Conservation (phyloP, 2,113 vertebrate genomes). For the Eubucco bourcierii region DNA sequence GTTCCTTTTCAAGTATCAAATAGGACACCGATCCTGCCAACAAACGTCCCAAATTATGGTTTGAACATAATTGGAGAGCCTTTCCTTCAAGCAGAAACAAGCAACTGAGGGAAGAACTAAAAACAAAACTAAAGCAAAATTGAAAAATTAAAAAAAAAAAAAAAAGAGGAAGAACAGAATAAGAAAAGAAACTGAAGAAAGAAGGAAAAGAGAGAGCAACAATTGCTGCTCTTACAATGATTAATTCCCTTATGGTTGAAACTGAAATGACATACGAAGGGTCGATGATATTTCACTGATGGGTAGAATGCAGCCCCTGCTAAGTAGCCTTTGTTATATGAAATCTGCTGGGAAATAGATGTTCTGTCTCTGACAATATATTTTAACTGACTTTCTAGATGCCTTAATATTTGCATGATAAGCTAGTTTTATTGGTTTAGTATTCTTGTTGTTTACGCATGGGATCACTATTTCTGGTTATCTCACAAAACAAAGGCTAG, state of each 20-base stretch:
- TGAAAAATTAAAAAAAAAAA: constrained; percentile 6
- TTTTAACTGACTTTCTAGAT: constrained; percentile 95
- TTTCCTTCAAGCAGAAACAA: constrained; percentile 97
- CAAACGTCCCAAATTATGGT: constrained; percentile 99
- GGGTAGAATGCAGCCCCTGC: constrained; percentile 81
- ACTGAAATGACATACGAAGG: constrained; percentile 77
- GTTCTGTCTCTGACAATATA: constrained; percentile 92
- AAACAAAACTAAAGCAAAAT: constrained; percentile 45
- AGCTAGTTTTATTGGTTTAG: constrained; percentile 91
- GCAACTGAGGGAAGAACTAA: constrained; percentile 86
- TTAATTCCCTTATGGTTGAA: constrained; percentile 78
- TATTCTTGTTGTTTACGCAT: constrained; percentile 89
- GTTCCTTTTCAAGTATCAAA: constrained; percentile 99
- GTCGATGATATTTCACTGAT: constrained; percentile 86
- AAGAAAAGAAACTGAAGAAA: constrained; percentile 76
- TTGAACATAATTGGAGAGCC: constrained; percentile 99
- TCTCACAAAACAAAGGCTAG: constrained; percentile 84
- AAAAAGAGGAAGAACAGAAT: constrained; percentile 65
- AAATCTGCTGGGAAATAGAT: constrained; percentile 94
- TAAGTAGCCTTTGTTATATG: constrained; percentile 95
- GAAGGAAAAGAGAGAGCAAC: constrained; percentile 79
- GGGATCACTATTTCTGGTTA: constrained; percentile 91
- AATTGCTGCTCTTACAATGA: constrained; percentile 87
- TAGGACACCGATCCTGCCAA: constrained; percentile 97
- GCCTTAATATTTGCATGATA: constrained; percentile 99